Percentiles rank a stretch among this genome's conserved stretches.
Evolutionary conservation across 2,888 invertebrate genomes (phyloP).

Genomic region (Patella ulyssiponensis): DNA sequence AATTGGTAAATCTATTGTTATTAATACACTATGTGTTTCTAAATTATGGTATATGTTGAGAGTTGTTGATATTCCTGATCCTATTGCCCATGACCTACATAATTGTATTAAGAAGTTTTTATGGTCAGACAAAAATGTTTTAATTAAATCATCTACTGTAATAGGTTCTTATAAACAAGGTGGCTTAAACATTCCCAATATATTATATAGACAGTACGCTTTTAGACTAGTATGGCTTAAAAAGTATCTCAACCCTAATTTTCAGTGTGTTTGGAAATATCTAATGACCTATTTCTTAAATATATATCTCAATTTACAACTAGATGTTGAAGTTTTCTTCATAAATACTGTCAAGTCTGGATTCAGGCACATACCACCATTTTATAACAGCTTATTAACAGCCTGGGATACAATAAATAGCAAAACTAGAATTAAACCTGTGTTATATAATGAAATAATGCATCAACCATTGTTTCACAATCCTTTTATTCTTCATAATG

Average conservation of each 20-base stretch:
- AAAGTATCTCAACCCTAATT: background rate
- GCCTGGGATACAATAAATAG: background rate
- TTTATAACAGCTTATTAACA: background rate
- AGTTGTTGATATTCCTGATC: conserved; percentile 10
- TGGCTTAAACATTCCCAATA: background rate
- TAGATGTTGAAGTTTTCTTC: background rate
- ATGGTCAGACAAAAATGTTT: background rate
- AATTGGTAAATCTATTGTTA: background rate
- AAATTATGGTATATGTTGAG: background rate
- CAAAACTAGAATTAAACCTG: background rate
- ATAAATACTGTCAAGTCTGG: background rate
- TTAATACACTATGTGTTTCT: background rate
- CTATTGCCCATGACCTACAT: background rate
- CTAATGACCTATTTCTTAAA: background rate
- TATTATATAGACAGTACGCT: background rate
- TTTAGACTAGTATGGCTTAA: background rate
- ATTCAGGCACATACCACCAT: background rate
- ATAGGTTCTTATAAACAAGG: background rate
- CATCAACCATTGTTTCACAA: background rate
- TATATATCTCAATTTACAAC: background rate
- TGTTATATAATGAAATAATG: background rate
- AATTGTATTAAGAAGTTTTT: background rate
- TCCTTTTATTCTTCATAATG: background rate
- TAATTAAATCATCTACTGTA: background rate
- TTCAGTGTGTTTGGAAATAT: background rate